Base-by-base conservation (phyloP, 2,797 vertebrate species). In the Crocodylus rhombifer region DNA sequence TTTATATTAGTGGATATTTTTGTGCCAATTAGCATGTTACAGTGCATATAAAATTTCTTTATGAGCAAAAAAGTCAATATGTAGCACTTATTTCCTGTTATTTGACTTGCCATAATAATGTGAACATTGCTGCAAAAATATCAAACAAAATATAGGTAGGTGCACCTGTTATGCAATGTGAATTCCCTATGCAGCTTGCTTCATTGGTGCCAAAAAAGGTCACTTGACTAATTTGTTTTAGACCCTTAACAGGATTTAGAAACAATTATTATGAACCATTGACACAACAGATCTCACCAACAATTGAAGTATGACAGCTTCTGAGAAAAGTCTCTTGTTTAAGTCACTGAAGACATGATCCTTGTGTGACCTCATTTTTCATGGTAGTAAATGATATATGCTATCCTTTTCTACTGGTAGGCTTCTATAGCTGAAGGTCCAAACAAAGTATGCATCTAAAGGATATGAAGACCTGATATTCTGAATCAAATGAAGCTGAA, bases 181-280 rank as follows among this genome's bases (percentile, higher is more conserved):
- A 57, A 95, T 92, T 96, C 79, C 65, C 63, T 77, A 84, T 0
- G 0, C 79, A 78, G 67, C 56, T 93, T 83, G 26, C 64, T 90
- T 93, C 77, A 56, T 90, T 94, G 65, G 79, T 94, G 96, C 94
- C 96, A 97, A 92, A 95, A 92, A 60, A 93, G 96, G 95, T 94
- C 95, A 95, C 87, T 90, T 91, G 88, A 91, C 87, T 96, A 96
- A 96, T 97, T 97, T 95, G 95, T 96, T 95, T 94, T 94, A 96
- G 94, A 95, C 91, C 93, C 82, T 95, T 95, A 97, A 95, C 94
- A 96, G 93, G 96, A 96, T 92, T 96, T 95, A 97, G 88, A 96
- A 96, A 92, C 95, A 97, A 95, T 96, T 96, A 97, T 95, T 97
- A 95, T 91, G 95, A 96, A 96, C 95, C 96, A 97, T 83, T 94